These are phyloP conservation scores for Dorcus hopei DNA, from an alignment of 2,888 invertebrate species.

Conservation along the genomic window DNA sequence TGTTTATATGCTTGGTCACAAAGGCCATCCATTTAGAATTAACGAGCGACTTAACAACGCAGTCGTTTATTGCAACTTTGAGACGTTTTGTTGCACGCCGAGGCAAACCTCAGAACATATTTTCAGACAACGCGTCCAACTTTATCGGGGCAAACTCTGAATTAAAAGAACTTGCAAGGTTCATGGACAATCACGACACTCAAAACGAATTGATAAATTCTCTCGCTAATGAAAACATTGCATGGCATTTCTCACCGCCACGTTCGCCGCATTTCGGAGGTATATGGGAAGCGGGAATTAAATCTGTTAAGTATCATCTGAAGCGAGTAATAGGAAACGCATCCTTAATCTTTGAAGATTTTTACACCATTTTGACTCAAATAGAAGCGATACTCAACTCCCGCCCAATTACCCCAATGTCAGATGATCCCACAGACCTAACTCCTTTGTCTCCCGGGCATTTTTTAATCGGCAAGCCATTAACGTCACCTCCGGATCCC, in stretches of 20 bases:
- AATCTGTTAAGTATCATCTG: constrained; percentile 31
- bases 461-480: constrained; percentile 26
- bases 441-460: constrained; percentile 20
- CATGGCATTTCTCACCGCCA: constrained; percentile 20
- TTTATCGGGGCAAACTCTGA: constrained; percentile 34
- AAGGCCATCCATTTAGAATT: constrained; percentile 38
- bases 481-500: constrained; percentile 22
- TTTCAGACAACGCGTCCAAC: constrained; percentile 39
- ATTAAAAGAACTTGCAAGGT: neutral
- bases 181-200: neutral
- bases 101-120: constrained; percentile 30
- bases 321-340: constrained; percentile 22
- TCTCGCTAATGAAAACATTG: constrained; percentile 1
- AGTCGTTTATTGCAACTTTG: constrained; percentile 35
- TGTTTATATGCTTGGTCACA: constrained; percentile 33
- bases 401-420: no score
- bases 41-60: constrained; percentile 31
- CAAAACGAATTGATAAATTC: no score
- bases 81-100: constrained; percentile 34
- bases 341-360: constrained; percentile 30
- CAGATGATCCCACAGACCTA: constrained; percentile 26
- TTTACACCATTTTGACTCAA: constrained; percentile 29
- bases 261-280: constrained; percentile 30
- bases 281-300: no score
- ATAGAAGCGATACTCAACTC: constrained; percentile 35